A percentile compares a stretch with the other conserved stretches of the same genome.
These are phyloP conservation scores for Gasterosteus aculeatus DNA, from an alignment of 2,113 vertebrate species.

Conservation along the genomic window DNA sequence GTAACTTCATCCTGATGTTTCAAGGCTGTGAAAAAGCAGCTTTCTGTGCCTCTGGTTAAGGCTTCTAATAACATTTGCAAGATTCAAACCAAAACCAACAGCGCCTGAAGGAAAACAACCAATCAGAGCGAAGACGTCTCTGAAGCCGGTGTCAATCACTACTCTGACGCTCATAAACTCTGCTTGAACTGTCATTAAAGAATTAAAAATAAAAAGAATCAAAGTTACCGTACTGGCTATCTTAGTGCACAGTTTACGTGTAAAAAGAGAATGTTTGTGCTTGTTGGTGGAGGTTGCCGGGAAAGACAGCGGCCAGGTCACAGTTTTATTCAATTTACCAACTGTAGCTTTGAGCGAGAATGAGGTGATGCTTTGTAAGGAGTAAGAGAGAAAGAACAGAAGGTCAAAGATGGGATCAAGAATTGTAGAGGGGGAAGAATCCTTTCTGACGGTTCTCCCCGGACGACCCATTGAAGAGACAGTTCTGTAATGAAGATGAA, in stretches of 20 bases:
- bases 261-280: not conserved
- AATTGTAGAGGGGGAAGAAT: not conserved
- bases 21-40: too few species aligned
- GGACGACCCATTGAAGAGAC: constrained; percentile 14
- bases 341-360: not conserved
- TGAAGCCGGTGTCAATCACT: not conserved
- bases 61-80: too few species aligned
- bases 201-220: too few species aligned
- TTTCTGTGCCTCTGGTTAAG: too few species aligned
- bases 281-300: not conserved
- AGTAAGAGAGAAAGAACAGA: not conserved
- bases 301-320: not conserved
- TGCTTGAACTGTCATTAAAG: not conserved
- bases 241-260: not conserved
- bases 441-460: not conserved
- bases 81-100: too few species aligned
- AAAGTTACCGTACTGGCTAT: not conserved
- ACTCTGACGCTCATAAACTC: not conserved
- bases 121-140: too few species aligned
- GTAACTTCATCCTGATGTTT: too few species aligned
- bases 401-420: not conserved
- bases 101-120: too few species aligned
- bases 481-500: not conserved
- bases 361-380: not conserved
- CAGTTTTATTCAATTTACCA: not conserved